A percentile compares a stretch with the other conserved stretches of the same genome.
phyloP scores from a whole-genome alignment of 2,888 invertebrate species.

The Heliconius sara region DNA sequence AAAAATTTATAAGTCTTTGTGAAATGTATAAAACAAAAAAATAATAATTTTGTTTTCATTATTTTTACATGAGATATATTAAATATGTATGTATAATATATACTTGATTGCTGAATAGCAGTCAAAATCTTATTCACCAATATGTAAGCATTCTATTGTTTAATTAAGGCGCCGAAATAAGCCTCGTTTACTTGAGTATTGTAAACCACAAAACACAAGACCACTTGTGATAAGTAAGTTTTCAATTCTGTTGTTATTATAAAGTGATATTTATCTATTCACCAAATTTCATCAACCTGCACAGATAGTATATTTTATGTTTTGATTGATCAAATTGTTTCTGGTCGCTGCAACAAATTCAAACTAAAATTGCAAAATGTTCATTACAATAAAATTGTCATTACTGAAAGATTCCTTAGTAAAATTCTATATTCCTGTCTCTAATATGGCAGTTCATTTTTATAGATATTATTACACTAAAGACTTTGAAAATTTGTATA shows the following conservation, averaged over 20 bases:
- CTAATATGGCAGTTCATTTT: too few relatives aligned
- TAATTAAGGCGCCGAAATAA: neutral
- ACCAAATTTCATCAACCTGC: neutral
- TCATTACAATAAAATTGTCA: too few relatives aligned
- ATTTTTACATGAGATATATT: too few relatives aligned
- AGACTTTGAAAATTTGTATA: neutral
- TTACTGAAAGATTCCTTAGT: too few relatives aligned
- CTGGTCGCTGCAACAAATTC: neutral
- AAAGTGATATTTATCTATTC: too few relatives aligned
- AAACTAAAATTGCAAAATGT: too few relatives aligned
- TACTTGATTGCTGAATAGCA: neutral
- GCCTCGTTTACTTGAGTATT: neutral
- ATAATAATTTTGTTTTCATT: too few relatives aligned
- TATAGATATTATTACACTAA: neutral
- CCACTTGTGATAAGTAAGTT: neutral
- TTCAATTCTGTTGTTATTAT: too few relatives aligned
- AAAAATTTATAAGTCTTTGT: too few relatives aligned
- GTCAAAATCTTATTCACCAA: neutral
- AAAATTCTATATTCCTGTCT: too few relatives aligned
- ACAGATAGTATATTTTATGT: neutral
- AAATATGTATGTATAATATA: neutral
- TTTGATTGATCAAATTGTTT: neutral
- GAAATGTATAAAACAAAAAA: too few relatives aligned
- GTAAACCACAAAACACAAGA: neutral
- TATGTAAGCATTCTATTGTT: neutral